Evolutionary conservation across 92 coral and sea anemone species (phyloP), one percentile per base, ranked within the genome.

Genomic region (Parazoanthus atlanticus): DNA sequence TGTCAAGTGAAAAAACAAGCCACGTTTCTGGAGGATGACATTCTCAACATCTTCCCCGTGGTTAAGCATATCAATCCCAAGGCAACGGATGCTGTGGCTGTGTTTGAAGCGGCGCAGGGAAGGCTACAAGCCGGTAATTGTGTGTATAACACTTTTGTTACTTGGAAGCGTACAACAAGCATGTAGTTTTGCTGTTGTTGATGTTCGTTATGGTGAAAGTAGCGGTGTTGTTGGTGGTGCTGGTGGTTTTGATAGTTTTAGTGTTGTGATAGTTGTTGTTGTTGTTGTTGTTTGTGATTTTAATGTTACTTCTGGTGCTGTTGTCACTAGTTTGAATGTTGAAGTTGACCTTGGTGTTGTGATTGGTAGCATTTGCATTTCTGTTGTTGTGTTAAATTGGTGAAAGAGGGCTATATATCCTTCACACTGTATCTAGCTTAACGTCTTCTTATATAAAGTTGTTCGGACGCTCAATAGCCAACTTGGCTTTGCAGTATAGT

Each of bases 81-180:
- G 97, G 99, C 96, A 79, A 43, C 83, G 77, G 99, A 97, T 91
- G 99, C 96, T 29, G 91, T 96, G 73, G 97, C 99, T 26, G 92
- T 97, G 69, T 97, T 97, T 88, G 99, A 97, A 81, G 99, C 99
- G 61, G 99, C 99, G 3, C 98, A 97, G 71, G 93, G 91, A 66
- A 92, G 96, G 17, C 94, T 97, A 34, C 99, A 97, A 81, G 93
- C 97, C 65, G 99, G 99, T 96, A 30, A 32, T 70, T 90, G 83
- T 78, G 64, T 4, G 12, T 25, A 34, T 30, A 19, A 28, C 41
- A 3, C 32, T 64, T 26, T 82, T 77, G 29, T 0, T 28, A 0
- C 43, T 74, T 56, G 72, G 13, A 12, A 2, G 29, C 28, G 13
- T n/a, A 6, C 6, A 71, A 46, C 15, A 79, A 11, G 21, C 64